Conservation (phyloP, 1,140 invertebrate species). For the Campoletis sonorensis region DNA sequence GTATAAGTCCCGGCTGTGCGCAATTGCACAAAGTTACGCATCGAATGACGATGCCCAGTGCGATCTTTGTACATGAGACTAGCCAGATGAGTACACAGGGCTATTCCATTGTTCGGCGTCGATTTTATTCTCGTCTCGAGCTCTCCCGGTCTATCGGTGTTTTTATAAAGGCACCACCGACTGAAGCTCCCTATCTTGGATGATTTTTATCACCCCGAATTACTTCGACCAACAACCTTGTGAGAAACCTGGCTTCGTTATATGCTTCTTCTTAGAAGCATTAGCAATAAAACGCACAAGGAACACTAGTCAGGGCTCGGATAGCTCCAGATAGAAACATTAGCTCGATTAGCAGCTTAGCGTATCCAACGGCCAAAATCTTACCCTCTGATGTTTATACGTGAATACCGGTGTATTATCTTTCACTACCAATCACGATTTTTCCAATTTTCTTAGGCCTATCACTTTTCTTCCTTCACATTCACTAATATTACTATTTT, state of each 20-base stretch:
- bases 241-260: background rate
- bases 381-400: constrained; percentile 40
- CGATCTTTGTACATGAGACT: background rate
- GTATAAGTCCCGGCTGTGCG: background rate
- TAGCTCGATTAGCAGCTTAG: constrained; percentile 2
- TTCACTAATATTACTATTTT: no score
- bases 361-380: background rate
- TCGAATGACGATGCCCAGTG: background rate
- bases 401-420: no score
- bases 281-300: background rate
- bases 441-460: background rate
- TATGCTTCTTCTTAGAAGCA: background rate
- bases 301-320: background rate
- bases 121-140: background rate
- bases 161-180: background rate
- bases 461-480: background rate
- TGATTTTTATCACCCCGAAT: background rate
- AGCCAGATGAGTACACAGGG: background rate
- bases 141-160: background rate
- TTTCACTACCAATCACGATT: no score
- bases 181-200: constrained; percentile 3
- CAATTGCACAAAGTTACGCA: background rate
- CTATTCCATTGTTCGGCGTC: background rate
- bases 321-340: background rate
- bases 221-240: background rate